A percentile compares a stretch with the other conserved stretches of the same genome.
Evolutionary conservation across 2,888 invertebrate genomes (phyloP).

Genomic region (Acronicta psi): DNA sequence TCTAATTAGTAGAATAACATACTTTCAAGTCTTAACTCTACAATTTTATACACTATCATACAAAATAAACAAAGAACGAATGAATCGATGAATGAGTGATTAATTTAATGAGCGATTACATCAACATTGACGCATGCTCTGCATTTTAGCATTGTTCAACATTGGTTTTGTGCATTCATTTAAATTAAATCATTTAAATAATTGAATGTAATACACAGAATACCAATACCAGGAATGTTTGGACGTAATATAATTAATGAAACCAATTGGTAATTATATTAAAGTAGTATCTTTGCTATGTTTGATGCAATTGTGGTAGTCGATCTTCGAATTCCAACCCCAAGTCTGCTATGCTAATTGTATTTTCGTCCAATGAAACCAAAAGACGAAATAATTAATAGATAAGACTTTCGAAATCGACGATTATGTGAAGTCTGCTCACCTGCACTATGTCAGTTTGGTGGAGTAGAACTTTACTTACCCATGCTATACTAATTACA

Average conservation of each 20-base stretch:
- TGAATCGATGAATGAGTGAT: constrained; percentile 24
- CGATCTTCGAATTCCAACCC: too few species aligned
- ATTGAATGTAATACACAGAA: background rate
- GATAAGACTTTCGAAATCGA: too few species aligned
- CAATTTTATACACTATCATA: background rate
- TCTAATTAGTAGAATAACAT: background rate
- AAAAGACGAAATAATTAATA: too few species aligned
- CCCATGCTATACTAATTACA: too few species aligned
- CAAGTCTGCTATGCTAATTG: too few species aligned
- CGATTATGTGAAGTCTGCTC: too few species aligned
- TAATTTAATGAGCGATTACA: constrained; percentile 20
- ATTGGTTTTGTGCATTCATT: background rate
- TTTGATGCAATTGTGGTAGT: too few species aligned
- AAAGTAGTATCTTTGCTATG: too few species aligned
- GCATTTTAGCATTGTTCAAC: constrained; percentile 10
- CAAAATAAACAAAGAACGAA: constrained; percentile 24
- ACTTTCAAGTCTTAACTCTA: background rate
- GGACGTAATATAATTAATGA: background rate
- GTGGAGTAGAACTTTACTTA: too few species aligned
- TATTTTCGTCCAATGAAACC: too few species aligned
- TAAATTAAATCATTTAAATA: constrained; percentile 8
- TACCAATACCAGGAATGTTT: background rate
- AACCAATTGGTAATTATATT: too few species aligned
- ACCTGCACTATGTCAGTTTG: too few species aligned
- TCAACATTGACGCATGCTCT: constrained; percentile 17